Evolutionary conservation across 2,113 vertebrate genomes (phyloP), one percentile per base, ranked within the genome.

Genomic region (Emydocephalus ijimae): DNA sequence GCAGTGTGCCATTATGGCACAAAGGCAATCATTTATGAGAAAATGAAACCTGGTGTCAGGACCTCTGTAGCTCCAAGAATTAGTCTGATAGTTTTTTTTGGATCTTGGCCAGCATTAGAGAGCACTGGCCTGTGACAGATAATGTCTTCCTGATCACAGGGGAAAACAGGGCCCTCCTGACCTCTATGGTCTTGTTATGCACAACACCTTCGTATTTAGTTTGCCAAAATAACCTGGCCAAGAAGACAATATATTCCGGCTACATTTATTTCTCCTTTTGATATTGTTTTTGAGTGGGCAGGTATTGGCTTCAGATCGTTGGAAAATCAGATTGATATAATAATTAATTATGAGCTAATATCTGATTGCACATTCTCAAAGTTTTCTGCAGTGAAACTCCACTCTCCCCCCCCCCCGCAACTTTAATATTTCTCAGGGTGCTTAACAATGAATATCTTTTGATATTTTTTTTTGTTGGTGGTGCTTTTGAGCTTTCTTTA

Each of bases 91-190:
- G 23, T 90, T 52, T 69, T 52, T 90, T 90, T 89, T 64, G 92
- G 81, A 43, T 43, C 15, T n/a, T 43, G 11, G 56, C 89, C 92
- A 90, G 3, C 15, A 11, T 64, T n/a, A 90, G 92, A 57, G 14
- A 85, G 81, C 45, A 54, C 9, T 52, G 29, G 26, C n/a, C 45
- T 90, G 89, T 90, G 74, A 93, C 45, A 90, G 56, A 45, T 48
- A 52, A 56, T 0, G 24, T 39, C 81, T 93, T 93, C 92, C 92
- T 93, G 88, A 64, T 90, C 89, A 64, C 92, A 93, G 92, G 92
- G 92, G 92, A 93, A 93, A 93, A n/a, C 9, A 54, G 48, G n/a
- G 92, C 56, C 92, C 92, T 93, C 20, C 24, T 93, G 92, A 93
- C 92, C 92, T 90, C n/a, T n/a, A 48, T 50, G 54, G 56, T 26